phyloP scores from a whole-genome alignment of 2,888 invertebrate species.

The Melanophora roralis region DNA sequence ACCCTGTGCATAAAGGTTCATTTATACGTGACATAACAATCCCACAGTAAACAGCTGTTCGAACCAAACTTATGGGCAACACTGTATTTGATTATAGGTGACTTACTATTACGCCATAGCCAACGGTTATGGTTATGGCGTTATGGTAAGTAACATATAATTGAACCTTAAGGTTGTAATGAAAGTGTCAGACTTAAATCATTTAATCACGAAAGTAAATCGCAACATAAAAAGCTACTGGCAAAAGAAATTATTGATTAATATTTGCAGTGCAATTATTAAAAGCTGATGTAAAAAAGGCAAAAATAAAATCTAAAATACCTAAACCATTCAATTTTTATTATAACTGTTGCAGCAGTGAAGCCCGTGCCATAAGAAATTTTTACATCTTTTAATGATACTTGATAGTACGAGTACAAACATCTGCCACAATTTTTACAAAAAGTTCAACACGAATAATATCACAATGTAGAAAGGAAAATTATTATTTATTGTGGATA shows the following conservation, averaged over 20 bases:
- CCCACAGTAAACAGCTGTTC: no score
- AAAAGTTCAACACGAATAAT: conserved; percentile 30
- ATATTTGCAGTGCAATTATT: conserved; percentile 53
- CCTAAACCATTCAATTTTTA: conserved; percentile 22
- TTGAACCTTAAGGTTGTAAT: background rate
- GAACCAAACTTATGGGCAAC: no score
- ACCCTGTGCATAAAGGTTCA: no score
- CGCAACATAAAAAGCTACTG: conserved; percentile 27
- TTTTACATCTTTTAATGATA: conserved; percentile 37
- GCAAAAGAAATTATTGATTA: conserved; percentile 51
- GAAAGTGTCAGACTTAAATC: conserved; percentile 48
- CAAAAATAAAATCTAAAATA: background rate
- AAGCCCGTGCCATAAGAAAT: conserved; percentile 40
- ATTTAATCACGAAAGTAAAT: conserved; percentile 54
- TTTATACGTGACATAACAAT: no score
- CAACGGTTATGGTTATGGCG: no score
- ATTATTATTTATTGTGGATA: conserved; percentile 5
- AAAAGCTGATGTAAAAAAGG: conserved; percentile 18
- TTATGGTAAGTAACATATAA: no score
- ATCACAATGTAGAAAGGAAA: conserved; percentile 36
- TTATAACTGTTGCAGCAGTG: background rate
- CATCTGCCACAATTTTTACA: conserved; percentile 60
- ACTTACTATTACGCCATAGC: no score
- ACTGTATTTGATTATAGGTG: no score
- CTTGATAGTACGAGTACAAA: conserved; percentile 53